Evolutionary conservation across 2,113 vertebrate genomes (phyloP), one percentile per base, ranked within the genome.

Genomic region (Brachypteracias leptosomus): DNA sequence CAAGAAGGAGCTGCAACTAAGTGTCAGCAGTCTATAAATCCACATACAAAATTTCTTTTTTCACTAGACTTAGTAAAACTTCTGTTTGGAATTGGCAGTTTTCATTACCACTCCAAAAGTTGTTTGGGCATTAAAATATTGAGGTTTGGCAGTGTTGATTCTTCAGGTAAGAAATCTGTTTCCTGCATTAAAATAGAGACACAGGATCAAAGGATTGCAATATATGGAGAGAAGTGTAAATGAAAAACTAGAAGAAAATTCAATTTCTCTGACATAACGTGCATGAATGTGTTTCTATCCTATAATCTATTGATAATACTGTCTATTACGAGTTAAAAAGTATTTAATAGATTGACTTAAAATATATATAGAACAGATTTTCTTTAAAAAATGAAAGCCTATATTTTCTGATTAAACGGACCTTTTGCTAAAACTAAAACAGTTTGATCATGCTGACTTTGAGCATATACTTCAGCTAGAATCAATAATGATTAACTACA

Each of bases 91-190:
- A 94, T 42, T 83, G 59, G 72, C 49, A 85, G 77, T 91, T 98
- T 95, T 95, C 78, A 90, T 97, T 96, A 96, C 85, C 93, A 86
- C 67, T 92, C 51, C 51, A 95, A 91, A 68, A 94, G 75, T 68
- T 95, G 40, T 47, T 71, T 49, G 78, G 81, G 62, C 66, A 96
- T 94, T 92, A 94, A 92, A 97, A 74, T 85, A 70, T 78, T 57
- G 85, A 96, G 58, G 21, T 93, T 87, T 95, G 87, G 70, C 73
- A 89, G 46, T 66, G 55, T 26, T 96, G 89, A 93, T 97, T 97
- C 90, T 95, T 97, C 96, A 97, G 85, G 54, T 66, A 59, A 92
- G 36, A 96, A 96, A 96, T 83, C 78, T 80, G 33, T 91, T 97
- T 95, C 72, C 38, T 96, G 46, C 22, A 85, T 91, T 91, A 95